These are phyloP conservation scores for Pyrrhura leucotis DNA, from an alignment of 2,797 vertebrate genomes.

Conservation along the genomic window DNA sequence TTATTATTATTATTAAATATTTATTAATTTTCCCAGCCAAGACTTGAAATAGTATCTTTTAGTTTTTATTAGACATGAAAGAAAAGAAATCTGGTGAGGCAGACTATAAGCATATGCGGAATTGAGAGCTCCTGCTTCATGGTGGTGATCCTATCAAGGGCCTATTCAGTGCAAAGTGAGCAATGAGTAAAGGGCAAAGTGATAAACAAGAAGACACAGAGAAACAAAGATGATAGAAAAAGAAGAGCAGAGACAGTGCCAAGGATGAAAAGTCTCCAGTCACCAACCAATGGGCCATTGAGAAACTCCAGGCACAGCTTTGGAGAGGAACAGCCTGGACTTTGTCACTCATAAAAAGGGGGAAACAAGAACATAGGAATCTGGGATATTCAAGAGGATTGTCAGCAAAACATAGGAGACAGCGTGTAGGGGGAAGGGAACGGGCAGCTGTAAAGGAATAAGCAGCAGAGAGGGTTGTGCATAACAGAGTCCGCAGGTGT, in stretches of 20 bases:
- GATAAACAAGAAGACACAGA: background rate
- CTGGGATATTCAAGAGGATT: accelerated
- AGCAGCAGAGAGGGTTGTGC: accelerated
- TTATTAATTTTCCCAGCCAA: background rate
- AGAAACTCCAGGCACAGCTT: background rate
- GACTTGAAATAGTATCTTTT: background rate
- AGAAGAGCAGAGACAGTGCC: background rate
- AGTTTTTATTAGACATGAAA: background rate
- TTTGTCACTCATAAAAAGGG: background rate
- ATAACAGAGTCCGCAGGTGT: accelerated
- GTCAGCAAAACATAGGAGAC: background rate
- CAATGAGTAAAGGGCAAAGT: background rate
- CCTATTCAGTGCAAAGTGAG: background rate
- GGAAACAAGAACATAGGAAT: background rate
- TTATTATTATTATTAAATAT: background rate
- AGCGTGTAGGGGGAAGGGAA: accelerated
- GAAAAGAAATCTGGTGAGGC: background rate
- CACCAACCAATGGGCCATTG: background rate
- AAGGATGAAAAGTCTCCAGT: background rate
- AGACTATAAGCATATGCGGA: background rate
- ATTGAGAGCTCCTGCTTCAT: background rate
- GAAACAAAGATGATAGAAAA: background rate
- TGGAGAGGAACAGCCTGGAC: background rate
- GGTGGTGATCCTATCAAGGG: background rate
- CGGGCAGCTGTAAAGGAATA: background rate